Evolutionary conservation across 2,888 invertebrate species (phyloP).

Genomic region (Agrilus cyanescens): DNA sequence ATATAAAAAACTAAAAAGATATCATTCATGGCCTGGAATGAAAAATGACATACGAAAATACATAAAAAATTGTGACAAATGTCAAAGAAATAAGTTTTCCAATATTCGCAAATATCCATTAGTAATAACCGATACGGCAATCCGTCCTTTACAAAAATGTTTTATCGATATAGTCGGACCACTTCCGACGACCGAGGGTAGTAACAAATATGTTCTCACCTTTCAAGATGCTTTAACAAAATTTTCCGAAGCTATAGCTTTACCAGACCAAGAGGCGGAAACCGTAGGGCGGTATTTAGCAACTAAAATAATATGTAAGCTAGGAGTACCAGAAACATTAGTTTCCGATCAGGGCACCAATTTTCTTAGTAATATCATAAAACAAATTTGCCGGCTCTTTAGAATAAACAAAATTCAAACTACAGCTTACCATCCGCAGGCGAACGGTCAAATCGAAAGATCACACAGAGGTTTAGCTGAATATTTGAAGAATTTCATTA

Average conservation of each 20-base stretch:
- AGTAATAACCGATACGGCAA: slow-evolving; percentile 23
- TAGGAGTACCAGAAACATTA: slow-evolving; percentile 7
- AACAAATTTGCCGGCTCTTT: slow-evolving; percentile 19
- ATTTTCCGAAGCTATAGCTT: slow-evolving; percentile 18
- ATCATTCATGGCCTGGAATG: slow-evolving; percentile 11
- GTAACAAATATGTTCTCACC: slow-evolving; percentile 21
- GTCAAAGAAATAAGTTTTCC: slow-evolving; percentile 20
- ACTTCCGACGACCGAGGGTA: slow-evolving; percentile 9
- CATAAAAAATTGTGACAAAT: slow-evolving; percentile 13
- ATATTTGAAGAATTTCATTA: slow-evolving; percentile 20
- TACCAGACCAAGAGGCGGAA: slow-evolving; percentile 20
- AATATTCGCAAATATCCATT: slow-evolving; percentile 20
- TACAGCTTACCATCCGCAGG: slow-evolving; percentile 21
- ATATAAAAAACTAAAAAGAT: slow-evolving; percentile 7
- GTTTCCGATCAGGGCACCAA: slow-evolving; percentile 12
- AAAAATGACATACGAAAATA: slow-evolving; percentile 9
- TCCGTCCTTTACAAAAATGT: no score
- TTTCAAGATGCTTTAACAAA: slow-evolving; percentile 22
- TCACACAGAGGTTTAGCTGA: slow-evolving; percentile 21
- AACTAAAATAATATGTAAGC: no score
- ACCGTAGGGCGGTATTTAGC: slow-evolving; percentile 18
- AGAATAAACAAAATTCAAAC: slow-evolving; percentile 20
- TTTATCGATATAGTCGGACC: neutral
- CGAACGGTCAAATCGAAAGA: slow-evolving; percentile 22
- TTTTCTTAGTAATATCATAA: slow-evolving; percentile 16